Percentiles rank a stretch among this genome's conserved stretches.
Conservation (phyloP, 2,888 invertebrate species). For the Dynastes hyllus region DNA sequence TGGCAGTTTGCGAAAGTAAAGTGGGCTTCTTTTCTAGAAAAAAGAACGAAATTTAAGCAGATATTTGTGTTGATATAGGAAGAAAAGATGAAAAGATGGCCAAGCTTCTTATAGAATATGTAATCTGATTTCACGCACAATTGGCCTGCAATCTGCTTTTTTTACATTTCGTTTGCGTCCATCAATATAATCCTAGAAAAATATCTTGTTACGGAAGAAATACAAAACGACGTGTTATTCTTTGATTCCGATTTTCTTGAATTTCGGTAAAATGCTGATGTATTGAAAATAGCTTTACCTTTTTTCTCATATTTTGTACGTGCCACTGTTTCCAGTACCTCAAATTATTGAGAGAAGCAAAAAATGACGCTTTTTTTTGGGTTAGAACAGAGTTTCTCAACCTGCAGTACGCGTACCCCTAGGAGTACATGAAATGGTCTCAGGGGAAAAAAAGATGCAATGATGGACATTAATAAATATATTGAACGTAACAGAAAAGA, state of each 20-base stretch:
- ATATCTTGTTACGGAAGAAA: conserved; percentile 41
- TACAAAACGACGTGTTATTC: background rate
- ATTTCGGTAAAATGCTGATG: background rate
- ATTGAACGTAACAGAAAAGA: too few relatives aligned
- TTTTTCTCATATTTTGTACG: too few relatives aligned
- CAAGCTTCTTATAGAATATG: conserved; percentile 43
- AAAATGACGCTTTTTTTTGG: too few relatives aligned
- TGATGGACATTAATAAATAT: too few relatives aligned
- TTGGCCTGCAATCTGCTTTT: conserved; percentile 54
- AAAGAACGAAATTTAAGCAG: conserved; percentile 13
- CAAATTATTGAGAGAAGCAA: too few relatives aligned
- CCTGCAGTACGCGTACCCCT: too few relatives aligned
- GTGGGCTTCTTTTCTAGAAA: background rate
- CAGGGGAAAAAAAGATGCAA: too few relatives aligned
- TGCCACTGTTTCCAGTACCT: too few relatives aligned
- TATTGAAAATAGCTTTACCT: too few relatives aligned
- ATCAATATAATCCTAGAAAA: conserved; percentile 13
- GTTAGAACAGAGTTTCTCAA: too few relatives aligned
- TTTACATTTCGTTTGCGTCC: conserved; percentile 26
- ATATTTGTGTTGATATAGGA: background rate
- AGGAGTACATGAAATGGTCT: too few relatives aligned
- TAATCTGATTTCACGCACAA: conserved; percentile 58
- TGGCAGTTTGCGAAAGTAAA: background rate
- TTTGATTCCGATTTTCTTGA: background rate
- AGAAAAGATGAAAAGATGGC: conserved; percentile 12